phyloP scores from a whole-genome alignment of 2,113 vertebrate genomes.

The Laterallus jamaicensis region DNA sequence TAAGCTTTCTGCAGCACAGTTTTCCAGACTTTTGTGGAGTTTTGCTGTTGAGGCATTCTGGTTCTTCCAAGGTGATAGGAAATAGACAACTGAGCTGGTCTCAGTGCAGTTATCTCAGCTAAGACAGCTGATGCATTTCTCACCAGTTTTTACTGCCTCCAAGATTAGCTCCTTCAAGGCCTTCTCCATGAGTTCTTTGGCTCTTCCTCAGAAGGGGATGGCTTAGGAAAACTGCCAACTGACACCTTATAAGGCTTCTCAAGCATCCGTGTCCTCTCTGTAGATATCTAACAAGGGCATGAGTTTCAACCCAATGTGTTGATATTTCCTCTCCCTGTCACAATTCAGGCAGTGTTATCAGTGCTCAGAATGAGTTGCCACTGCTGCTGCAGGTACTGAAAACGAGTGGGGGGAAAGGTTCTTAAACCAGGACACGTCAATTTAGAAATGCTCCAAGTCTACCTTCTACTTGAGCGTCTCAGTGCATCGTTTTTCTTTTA shows the following conservation, averaged over 20 bases:
- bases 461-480: not conserved
- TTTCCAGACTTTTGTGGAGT: not conserved
- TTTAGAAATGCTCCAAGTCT: not conserved
- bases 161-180: not conserved
- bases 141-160: not conserved
- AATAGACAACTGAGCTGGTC: not conserved
- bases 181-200: not conserved
- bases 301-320: not conserved
- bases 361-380: not conserved
- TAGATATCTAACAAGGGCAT: not conserved
- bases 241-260: not conserved
- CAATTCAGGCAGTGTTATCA: not conserved
- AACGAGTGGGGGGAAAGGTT: not conserved
- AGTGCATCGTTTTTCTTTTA: not conserved
- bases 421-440: not conserved
- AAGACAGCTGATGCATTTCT: not conserved
- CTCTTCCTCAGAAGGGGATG: not conserved
- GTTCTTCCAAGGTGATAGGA: not conserved
- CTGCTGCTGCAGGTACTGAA: not conserved
- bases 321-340: not conserved
- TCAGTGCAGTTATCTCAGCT: not conserved
- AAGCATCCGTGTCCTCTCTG: not conserved
- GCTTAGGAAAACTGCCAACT: not conserved
- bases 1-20: not conserved
- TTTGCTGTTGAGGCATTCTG: not conserved